These are phyloP conservation scores for Astropecten irregularis DNA, from an alignment of 53 echinoderm and acorn worm genomes.

Conservation along the genomic window DNA sequence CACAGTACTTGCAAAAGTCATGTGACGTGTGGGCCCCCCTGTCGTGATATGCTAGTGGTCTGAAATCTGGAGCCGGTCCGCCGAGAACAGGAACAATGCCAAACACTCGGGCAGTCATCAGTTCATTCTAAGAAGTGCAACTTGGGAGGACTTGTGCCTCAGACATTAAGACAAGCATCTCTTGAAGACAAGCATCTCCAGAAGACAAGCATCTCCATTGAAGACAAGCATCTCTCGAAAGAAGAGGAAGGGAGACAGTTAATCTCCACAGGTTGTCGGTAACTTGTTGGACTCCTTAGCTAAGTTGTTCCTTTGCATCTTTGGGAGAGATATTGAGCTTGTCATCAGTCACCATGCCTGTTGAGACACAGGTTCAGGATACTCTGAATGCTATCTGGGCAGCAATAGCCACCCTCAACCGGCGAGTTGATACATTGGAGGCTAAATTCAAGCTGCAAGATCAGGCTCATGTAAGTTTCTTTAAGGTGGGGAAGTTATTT, in stretches of 20 bases:
- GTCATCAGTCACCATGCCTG: slow-evolving; percentile 32
- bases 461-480: slow-evolving; percentile 44
- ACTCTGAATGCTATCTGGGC: slow-evolving; percentile 79
- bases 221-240: too few species aligned
- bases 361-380: slow-evolving; percentile 69
- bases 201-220: too few species aligned
- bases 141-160: too few species aligned
- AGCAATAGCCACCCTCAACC: slow-evolving; percentile 68
- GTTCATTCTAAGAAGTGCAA: background rate
- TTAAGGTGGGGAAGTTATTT: too few species aligned
- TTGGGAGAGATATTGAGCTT: too few species aligned
- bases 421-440: slow-evolving; percentile 67
- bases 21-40: slow-evolving; percentile 33
- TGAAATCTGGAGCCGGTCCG: background rate
- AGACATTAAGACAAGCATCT: too few species aligned
- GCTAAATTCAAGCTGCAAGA: slow-evolving; percentile 36
- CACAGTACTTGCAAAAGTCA: slow-evolving; percentile 1
- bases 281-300: too few species aligned
- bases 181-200: too few species aligned
- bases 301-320: too few species aligned
- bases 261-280: too few species aligned
- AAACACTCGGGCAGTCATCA: slow-evolving; percentile 4
- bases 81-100: slow-evolving; percentile 1
- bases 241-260: too few species aligned
- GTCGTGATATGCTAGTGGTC: background rate